A percentile compares a stretch with the other conserved stretches of the same genome.
Conservation (phyloP, 23 tunicate species). For the Ascidia mentula region DNA sequence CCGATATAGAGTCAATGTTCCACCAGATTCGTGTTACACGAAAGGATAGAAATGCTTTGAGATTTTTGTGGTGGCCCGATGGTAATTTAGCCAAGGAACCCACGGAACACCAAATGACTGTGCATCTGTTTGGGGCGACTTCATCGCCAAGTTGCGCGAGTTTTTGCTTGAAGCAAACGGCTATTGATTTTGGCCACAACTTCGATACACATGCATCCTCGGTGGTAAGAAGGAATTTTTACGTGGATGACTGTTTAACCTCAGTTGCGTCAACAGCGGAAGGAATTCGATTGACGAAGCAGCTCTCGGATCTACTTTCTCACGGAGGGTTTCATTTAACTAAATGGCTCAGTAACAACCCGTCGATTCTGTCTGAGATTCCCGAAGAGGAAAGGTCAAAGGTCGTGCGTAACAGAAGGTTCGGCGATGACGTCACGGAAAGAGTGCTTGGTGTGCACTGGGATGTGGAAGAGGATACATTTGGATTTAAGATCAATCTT, state of each 20-base stretch:
- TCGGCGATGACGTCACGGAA: background rate
- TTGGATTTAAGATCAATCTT: slow-evolving; percentile 12
- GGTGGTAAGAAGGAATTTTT: slow-evolving; percentile 22
- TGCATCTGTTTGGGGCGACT: slow-evolving; percentile 23
- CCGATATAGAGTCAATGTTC: slow-evolving; percentile 34
- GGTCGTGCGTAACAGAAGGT: background rate
- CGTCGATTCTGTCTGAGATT: background rate
- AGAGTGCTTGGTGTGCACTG: slow-evolving; percentile 27
- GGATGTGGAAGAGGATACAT: background rate
- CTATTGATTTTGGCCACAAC: background rate
- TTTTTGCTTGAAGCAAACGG: slow-evolving; percentile 7
- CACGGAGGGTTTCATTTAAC: slow-evolving; percentile 28
- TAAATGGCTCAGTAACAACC: slow-evolving; percentile 15
- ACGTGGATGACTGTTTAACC: slow-evolving; percentile 23
- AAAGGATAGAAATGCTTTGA: slow-evolving; percentile 7
- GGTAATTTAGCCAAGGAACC: slow-evolving; percentile 17
- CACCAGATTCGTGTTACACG: slow-evolving; percentile 18
- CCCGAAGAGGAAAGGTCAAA: slow-evolving; percentile 18
- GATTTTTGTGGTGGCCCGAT: slow-evolving; percentile 20
- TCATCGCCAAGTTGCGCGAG: slow-evolving; percentile 17
- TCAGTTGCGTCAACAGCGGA: slow-evolving; percentile 11
- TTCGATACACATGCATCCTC: background rate
- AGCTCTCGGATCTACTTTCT: background rate
- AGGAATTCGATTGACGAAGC: background rate
- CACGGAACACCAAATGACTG: background rate